Evolutionary conservation across 2,113 vertebrate species (phyloP).

Genomic region (Synodontis membranacea): DNA sequence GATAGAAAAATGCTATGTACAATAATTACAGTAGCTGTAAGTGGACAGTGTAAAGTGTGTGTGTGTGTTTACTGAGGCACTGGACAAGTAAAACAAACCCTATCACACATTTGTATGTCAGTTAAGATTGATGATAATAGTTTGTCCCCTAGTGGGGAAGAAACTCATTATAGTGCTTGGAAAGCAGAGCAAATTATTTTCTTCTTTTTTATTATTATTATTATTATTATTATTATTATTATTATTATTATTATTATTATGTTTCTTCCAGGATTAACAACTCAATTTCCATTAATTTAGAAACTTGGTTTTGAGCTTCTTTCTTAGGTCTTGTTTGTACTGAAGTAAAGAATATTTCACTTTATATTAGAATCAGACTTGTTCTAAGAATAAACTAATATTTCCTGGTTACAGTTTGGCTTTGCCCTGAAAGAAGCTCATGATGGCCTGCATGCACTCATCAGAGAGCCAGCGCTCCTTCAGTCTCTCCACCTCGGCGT

Average conservation of each 20-base stretch:
- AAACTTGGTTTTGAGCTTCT: too few relatives aligned
- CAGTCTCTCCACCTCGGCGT: constrained; percentile 77
- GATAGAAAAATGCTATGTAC: not conserved
- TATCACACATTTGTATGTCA: not conserved
- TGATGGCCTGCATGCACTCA: constrained; percentile 80
- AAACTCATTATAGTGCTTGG: too few relatives aligned
- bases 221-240: too few relatives aligned
- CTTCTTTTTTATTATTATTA: too few relatives aligned
- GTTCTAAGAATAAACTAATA: not conserved
- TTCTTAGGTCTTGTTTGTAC: too few relatives aligned
- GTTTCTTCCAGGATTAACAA: not conserved
- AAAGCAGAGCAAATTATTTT: too few relatives aligned
- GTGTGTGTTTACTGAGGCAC: constrained; percentile 11
- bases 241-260: too few relatives aligned
- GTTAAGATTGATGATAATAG: not conserved
- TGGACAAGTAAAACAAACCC: not conserved
- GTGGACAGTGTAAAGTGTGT: not conserved
- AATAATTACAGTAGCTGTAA: not conserved
- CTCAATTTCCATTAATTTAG: too few relatives aligned
- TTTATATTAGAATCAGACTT: not conserved
- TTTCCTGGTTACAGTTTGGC: constrained; percentile 73
- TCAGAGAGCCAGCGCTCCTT: constrained; percentile 80
- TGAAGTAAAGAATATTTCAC: not conserved
- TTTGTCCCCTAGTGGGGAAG: not conserved
- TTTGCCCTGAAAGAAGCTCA: constrained; percentile 82